phyloP scores from a whole-genome alignment of 2,113 vertebrate species.

The Isurus oxyrinchus region DNA sequence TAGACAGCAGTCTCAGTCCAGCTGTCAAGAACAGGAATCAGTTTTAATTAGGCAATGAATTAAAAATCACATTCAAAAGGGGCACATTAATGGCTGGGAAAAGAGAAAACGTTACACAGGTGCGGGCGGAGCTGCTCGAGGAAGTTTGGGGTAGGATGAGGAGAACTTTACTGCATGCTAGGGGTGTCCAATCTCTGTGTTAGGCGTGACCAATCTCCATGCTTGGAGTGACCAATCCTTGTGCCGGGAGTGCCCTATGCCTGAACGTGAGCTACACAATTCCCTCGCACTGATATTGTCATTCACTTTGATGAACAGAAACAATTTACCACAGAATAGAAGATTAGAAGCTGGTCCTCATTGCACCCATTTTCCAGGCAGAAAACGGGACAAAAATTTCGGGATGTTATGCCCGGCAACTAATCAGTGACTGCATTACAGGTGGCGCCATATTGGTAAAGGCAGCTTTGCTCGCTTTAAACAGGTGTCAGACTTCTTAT shows the following conservation, averaged over 20 bases:
- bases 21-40: too few relatives aligned
- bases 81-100: neutral
- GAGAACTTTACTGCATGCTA: neutral
- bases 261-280: neutral
- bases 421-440: neutral
- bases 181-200: too few relatives aligned
- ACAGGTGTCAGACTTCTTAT: neutral
- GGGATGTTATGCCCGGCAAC: neutral
- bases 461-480: neutral
- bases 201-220: too few relatives aligned
- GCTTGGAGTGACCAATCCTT: neutral
- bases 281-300: neutral
- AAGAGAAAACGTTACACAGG: neutral
- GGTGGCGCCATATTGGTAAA: neutral
- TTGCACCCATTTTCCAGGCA: too few relatives aligned
- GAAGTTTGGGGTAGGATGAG: neutral
- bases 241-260: neutral
- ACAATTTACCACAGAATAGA: neutral
- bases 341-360: neutral
- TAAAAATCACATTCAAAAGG: neutral
- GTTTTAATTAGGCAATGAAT: too few relatives aligned
- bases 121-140: neutral
- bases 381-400: neutral
- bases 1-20: too few relatives aligned
- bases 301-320: neutral